Percentiles rank a stretch among this genome's conserved stretches.
These are phyloP conservation scores for Sebastes taczanowskii DNA, from an alignment of 2,797 vertebrate genomes.

Conservation along the genomic window DNA sequence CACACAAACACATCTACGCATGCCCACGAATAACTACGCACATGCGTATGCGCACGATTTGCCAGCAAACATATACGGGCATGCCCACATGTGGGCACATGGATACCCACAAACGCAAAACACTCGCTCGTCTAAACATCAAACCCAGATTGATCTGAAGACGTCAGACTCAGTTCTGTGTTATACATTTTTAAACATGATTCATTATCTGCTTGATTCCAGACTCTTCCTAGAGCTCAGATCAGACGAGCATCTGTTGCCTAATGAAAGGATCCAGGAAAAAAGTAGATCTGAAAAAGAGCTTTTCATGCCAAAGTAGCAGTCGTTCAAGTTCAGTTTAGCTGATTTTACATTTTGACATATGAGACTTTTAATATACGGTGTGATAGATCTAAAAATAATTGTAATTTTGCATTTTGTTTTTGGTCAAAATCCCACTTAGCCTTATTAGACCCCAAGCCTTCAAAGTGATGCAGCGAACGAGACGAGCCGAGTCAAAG, in stretches of 20 bases:
- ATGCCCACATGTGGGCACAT: neutral
- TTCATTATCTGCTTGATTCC: constrained; percentile 49
- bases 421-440: constrained; percentile 21
- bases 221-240: constrained; percentile 35
- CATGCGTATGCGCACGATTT: neutral
- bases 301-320: constrained; percentile 4
- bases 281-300: constrained; percentile 13
- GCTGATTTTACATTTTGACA: neutral
- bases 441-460: neutral
- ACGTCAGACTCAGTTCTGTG: constrained; percentile 24
- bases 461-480: neutral
- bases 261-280: constrained; percentile 35
- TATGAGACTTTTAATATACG: neutral
- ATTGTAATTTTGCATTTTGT: neutral
- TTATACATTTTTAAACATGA: constrained; percentile 42
- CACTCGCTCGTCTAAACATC: constrained; percentile 5
- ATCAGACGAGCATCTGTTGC: constrained; percentile 45
- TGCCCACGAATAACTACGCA: neutral
- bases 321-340: neutral
- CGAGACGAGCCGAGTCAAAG: constrained; percentile 12
- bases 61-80: neutral
- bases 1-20: neutral
- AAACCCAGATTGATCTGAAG: constrained; percentile 21
- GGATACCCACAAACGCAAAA: constrained; percentile 1
- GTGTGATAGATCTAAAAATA: neutral